phyloP scores from a whole-genome alignment of 2,888 invertebrate genomes.

The Geophilus truncorum region DNA sequence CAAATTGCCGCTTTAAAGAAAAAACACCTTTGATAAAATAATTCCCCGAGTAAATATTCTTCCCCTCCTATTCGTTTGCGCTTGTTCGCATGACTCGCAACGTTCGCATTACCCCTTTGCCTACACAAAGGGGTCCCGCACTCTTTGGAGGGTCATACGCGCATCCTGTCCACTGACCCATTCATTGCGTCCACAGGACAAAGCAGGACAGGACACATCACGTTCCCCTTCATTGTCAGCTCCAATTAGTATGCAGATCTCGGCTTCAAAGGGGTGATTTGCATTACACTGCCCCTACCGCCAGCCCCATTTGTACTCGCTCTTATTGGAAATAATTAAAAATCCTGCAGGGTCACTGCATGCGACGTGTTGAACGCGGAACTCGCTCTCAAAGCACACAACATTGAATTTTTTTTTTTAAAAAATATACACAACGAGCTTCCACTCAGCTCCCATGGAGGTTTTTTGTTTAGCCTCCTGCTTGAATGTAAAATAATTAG shows the following conservation, averaged over 20 bases:
- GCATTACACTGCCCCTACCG: slow-evolving; percentile 31
- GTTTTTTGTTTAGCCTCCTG: background rate
- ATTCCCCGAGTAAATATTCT: slow-evolving; percentile 12
- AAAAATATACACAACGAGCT: background rate
- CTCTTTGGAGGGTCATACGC: slow-evolving; percentile 2
- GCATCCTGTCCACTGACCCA: slow-evolving; percentile 34
- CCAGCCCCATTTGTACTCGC: slow-evolving; percentile 32
- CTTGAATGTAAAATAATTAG: background rate
- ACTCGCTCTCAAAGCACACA: background rate
- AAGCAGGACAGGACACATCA: slow-evolving; percentile 28
- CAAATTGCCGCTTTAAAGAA: slow-evolving; percentile 20
- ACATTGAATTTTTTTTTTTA: no score
- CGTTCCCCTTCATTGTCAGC: slow-evolving; percentile 30
- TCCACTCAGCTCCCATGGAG: background rate
- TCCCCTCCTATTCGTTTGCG: background rate
- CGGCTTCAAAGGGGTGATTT: slow-evolving; percentile 32
- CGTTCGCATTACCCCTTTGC: background rate
- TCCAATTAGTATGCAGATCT: slow-evolving; percentile 34
- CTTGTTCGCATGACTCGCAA: slow-evolving; percentile 1
- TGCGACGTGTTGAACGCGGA: slow-evolving; percentile 8
- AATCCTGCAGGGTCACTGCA: slow-evolving; percentile 32
- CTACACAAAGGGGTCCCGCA: background rate
- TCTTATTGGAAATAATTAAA: slow-evolving; percentile 32
- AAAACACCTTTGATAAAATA: slow-evolving; percentile 20
- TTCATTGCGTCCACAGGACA: slow-evolving; percentile 23